A percentile compares a stretch with the other conserved stretches of the same genome.
These are phyloP conservation scores for Nemoura dubitans DNA, from an alignment of 2,888 invertebrate genomes.

Conservation along the genomic window DNA sequence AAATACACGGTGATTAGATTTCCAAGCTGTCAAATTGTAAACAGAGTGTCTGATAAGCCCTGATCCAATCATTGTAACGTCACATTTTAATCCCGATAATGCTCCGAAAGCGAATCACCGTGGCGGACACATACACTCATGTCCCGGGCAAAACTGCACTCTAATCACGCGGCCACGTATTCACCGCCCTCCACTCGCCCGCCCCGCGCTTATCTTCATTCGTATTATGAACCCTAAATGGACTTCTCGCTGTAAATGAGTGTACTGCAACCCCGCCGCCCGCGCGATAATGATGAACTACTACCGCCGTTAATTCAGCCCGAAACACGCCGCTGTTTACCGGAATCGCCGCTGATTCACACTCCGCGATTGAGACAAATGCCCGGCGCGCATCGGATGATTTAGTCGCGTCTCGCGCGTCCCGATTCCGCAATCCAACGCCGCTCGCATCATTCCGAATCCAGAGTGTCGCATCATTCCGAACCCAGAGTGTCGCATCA, in stretches of 20 bases:
- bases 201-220: not conserved
- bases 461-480: not conserved
- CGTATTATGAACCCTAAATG: not conserved
- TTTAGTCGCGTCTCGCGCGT: not conserved
- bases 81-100: slow-evolving; percentile 7
- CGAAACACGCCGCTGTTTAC: not conserved
- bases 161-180: not conserved
- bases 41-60: slow-evolving; percentile 4
- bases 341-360: not conserved
- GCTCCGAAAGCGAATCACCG: not conserved
- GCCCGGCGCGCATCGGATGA: not conserved
- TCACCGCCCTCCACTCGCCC: not conserved
- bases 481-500: not conserved
- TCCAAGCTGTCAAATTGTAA: not conserved
- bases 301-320: not conserved
- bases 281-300: not conserved
- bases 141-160: not conserved
- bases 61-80: not conserved
- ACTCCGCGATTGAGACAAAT: not conserved
- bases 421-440: not conserved
- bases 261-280: not conserved
- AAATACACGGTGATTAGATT: not conserved
- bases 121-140: not conserved
- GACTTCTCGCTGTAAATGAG: not conserved
- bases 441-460: not conserved